Percentiles rank a stretch among this genome's conserved stretches.
Evolutionary conservation across 2,888 invertebrate genomes (phyloP).

Genomic region (Rhynchonema sp.): DNA sequence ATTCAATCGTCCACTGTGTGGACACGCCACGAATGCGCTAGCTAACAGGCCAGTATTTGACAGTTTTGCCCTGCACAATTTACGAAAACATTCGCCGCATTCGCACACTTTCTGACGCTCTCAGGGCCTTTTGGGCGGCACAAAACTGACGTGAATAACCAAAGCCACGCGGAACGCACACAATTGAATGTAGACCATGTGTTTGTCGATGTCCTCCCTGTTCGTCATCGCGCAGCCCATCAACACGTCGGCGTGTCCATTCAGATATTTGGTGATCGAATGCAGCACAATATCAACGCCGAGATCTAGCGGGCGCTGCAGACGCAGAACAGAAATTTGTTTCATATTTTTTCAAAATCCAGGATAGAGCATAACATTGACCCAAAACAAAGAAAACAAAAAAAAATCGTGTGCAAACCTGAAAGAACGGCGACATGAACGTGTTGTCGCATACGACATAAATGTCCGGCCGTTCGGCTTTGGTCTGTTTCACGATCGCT

Average conservation of each 20-base stretch:
- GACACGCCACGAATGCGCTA: no score
- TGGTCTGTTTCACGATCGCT: slow-evolving; percentile 33
- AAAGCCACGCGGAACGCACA: no score
- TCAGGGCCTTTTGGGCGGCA: no score
- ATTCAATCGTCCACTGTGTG: no score
- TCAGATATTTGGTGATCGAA: slow-evolving; percentile 91
- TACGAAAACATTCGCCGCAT: no score
- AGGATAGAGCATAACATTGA: no score
- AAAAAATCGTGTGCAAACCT: slow-evolving; percentile 30
- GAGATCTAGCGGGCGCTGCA: slow-evolving; percentile 59
- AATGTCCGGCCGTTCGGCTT: slow-evolving; percentile 35
- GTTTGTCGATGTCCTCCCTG: slow-evolving; percentile 47
- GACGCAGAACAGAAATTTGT: no score
- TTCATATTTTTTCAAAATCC: no score
- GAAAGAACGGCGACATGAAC: slow-evolving; percentile 70
- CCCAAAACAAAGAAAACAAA: neutral
- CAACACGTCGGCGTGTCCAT: slow-evolving; percentile 87
- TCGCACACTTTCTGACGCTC: no score
- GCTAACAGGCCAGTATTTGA: no score
- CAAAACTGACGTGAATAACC: no score
- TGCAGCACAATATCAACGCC: slow-evolving; percentile 79
- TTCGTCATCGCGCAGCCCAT: slow-evolving; percentile 75
- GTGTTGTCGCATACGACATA: slow-evolving; percentile 70
- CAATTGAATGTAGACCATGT: slow-evolving; percentile 45
- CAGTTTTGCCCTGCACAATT: no score